Conservation (phyloP, 2,888 invertebrate genomes). For the Aphidius colemani region DNA sequence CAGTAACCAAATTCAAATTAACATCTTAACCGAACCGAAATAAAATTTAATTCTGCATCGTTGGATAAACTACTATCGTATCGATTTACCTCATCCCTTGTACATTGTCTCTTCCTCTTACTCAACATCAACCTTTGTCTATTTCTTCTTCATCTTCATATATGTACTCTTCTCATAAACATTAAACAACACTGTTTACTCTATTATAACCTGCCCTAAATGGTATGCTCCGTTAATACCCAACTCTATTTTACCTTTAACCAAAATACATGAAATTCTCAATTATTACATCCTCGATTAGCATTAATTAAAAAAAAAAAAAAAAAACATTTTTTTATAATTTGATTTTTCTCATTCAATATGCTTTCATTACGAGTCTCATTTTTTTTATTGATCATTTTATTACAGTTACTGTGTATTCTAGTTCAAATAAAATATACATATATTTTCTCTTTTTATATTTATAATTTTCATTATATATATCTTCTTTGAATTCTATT, state of each 20-base stretch:
- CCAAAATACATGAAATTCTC: background rate
- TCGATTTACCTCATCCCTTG: background rate
- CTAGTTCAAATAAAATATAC: background rate
- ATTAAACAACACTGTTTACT: constrained; percentile 9
- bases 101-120: background rate
- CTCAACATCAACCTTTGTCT: background rate
- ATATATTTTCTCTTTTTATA: background rate
- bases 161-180: constrained; percentile 6
- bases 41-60: constrained; percentile 22
- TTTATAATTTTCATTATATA: constrained; percentile 7
- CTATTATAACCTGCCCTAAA: background rate
- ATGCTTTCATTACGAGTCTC: background rate
- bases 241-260: background rate
- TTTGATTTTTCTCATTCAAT: background rate
- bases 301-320: background rate
- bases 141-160: background rate
- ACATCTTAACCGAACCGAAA: constrained; percentile 24
- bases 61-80: constrained; percentile 15
- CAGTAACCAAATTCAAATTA: constrained; percentile 22
- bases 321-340: constrained; percentile 4
- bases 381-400: background rate
- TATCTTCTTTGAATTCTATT: constrained; percentile 16
- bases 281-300: background rate
- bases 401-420: constrained; percentile 5
- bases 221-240: constrained; percentile 5